phyloP scores from a whole-genome alignment of 2,888 invertebrate species.

The Polydrusus cervinus region DNA sequence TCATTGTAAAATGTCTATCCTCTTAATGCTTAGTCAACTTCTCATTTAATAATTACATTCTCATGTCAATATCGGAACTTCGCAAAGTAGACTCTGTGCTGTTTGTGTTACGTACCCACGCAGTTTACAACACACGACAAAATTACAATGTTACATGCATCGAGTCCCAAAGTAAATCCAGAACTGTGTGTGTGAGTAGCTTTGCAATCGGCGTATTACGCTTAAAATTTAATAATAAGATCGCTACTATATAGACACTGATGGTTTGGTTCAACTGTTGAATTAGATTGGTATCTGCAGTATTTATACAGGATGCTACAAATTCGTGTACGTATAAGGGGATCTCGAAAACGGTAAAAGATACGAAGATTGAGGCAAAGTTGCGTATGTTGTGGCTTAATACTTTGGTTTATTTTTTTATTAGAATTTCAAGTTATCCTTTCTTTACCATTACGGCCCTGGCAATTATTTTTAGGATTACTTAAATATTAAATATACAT shows the following conservation, averaged over 20 bases:
- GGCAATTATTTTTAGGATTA: no score
- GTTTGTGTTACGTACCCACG: constrained; percentile 5
- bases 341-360: no score
- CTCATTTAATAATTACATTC: background rate
- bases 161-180: background rate
- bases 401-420: no score
- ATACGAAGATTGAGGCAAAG: no score
- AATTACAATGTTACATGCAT: constrained; percentile 10
- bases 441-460: no score
- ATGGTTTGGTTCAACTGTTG: background rate
- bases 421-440: no score
- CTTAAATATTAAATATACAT: no score
- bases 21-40: background rate
- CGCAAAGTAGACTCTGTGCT: background rate
- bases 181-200: constrained; percentile 8
- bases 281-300: no score
- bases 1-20: background rate
- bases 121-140: constrained; percentile 3
- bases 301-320: no score
- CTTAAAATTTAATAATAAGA: constrained; percentile 12
- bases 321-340: no score
- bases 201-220: background rate
- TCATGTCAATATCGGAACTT: background rate
- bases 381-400: no score
- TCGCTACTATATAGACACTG: background rate